phyloP scores from a whole-genome alignment of 1,140 invertebrate species.

The Brachionus rubens region DNA sequence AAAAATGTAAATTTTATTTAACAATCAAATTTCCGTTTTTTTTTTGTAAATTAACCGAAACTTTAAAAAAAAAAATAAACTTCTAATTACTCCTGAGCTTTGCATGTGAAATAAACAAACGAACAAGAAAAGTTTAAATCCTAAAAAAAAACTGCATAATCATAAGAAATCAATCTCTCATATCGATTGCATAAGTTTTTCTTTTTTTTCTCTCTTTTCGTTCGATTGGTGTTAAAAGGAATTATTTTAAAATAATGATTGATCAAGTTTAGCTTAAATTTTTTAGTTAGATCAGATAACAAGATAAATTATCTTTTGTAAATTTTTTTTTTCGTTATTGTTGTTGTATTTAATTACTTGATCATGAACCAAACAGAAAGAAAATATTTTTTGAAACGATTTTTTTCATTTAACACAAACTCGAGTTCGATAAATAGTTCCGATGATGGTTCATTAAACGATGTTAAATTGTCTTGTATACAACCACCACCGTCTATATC shows the following conservation, averaged over 20 bases:
- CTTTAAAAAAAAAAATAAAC: background rate
- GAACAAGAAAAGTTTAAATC: background rate
- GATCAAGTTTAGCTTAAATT: no score
- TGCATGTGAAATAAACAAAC: background rate
- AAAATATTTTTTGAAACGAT: conserved; percentile 37
- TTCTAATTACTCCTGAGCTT: conserved; percentile 19
- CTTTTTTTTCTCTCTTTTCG: conserved; percentile 3
- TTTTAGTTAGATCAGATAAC: conserved; percentile 18
- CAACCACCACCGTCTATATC: background rate
- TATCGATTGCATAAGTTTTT: conserved; percentile 18
- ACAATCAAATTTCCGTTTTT: no score
- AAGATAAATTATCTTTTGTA: conserved; percentile 19
- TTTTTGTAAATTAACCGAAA: background rate
- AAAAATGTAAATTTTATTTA: no score
- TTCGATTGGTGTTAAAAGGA: background rate
- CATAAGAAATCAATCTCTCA: conserved; percentile 26
- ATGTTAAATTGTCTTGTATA: background rate
- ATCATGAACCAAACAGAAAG: conserved; percentile 40
- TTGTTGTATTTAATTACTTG: conserved; percentile 17
- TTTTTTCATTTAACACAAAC: conserved; percentile 38
- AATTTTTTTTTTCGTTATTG: background rate
- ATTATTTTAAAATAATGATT: background rate
- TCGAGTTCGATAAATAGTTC: conserved; percentile 34
- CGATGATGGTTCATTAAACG: conserved; percentile 9
- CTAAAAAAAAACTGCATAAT: conserved; percentile 4